Conservation (phyloP, 2,113 vertebrate genomes). For the Ciconia stormi region DNA sequence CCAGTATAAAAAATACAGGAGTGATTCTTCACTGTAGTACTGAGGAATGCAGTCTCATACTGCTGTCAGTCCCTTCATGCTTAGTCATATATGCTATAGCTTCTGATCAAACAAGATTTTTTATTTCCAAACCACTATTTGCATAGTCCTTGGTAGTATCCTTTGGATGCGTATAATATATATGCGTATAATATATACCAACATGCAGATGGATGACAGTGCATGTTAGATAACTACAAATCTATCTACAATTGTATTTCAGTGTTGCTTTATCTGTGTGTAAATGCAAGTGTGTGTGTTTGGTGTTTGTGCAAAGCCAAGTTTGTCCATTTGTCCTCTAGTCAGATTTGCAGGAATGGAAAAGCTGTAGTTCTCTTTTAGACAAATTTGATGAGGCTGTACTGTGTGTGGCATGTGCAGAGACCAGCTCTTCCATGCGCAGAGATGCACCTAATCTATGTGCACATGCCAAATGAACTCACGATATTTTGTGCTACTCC, state of each 20-base stretch:
- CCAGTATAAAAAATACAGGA: rapidly evolving
- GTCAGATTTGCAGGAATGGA: neutral
- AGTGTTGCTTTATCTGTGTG: neutral
- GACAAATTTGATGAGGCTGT: neutral
- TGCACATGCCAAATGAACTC: neutral
- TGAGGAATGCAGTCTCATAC: neutral
- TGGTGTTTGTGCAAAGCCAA: neutral
- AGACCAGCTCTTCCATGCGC: neutral
- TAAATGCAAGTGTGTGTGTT: neutral
- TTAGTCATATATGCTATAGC: neutral
- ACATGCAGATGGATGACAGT: neutral
- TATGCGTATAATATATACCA: too few relatives aligned
- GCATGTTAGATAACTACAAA: neutral
- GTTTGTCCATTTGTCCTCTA: neutral
- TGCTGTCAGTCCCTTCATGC: neutral
- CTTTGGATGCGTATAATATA: neutral
- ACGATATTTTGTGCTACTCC: neutral
- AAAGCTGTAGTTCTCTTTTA: neutral
- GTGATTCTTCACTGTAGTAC: neutral
- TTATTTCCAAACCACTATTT: neutral
- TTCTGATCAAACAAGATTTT: neutral
- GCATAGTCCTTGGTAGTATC: neutral
- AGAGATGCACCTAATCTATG: neutral
- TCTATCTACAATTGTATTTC: neutral
- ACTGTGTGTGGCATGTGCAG: neutral